Evolutionary conservation across 2,888 invertebrate species (phyloP).

Genomic region (Pyrochroa serraticornis): DNA sequence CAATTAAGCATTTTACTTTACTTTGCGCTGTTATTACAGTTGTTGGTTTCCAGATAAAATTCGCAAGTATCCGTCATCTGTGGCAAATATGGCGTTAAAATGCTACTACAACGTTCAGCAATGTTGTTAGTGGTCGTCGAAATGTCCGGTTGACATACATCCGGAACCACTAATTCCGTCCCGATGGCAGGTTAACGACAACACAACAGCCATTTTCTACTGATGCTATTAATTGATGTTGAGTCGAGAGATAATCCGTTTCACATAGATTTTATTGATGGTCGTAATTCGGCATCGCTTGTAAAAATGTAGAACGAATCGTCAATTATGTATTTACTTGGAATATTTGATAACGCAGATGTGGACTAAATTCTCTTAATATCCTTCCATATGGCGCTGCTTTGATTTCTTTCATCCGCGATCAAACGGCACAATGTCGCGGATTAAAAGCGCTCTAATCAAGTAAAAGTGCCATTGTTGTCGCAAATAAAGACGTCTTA

Average conservation of each 20-base stretch:
- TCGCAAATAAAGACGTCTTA: too few species aligned
- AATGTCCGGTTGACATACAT: conserved; percentile 30
- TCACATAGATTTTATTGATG: background rate
- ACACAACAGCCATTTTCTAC: background rate
- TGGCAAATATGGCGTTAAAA: conserved; percentile 5
- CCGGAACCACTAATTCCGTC: conserved; percentile 26
- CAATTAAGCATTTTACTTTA: too few species aligned
- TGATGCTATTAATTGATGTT: too few species aligned
- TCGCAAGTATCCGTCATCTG: background rate
- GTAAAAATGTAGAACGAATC: conserved; percentile 14
- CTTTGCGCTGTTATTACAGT: too few species aligned
- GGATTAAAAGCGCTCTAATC: background rate
- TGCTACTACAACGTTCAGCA: conserved; percentile 17
- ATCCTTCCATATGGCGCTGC: conserved; percentile 4
- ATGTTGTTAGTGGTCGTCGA: conserved; percentile 21
- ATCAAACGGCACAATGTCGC: too few species aligned
- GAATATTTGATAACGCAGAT: conserved; percentile 17
- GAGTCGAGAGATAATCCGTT: too few species aligned
- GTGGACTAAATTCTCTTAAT: conserved; percentile 12
- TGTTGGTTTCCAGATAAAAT: too few species aligned
- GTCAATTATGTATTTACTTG: conserved; percentile 1
- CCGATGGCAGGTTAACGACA: conserved; percentile 1
- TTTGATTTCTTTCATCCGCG: background rate
- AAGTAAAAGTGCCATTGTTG: too few species aligned
- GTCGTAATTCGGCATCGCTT: background rate